These are phyloP conservation scores for Dolichopus griseipennis DNA, from an alignment of 2,888 invertebrate genomes.

Conservation along the genomic window DNA sequence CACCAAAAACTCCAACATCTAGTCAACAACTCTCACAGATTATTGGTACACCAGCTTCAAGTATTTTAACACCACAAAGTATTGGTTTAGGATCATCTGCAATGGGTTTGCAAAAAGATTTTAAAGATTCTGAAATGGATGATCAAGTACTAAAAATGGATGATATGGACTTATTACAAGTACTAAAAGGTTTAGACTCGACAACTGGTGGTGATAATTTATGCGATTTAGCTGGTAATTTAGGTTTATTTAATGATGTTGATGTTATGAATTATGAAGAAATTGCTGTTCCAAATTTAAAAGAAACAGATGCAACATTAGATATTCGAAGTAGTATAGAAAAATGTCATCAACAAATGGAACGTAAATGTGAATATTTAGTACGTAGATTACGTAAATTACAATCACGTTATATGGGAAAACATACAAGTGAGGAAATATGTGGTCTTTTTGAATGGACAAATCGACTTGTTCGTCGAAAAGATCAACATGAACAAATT, in stretches of 20 bases:
- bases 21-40: constrained; percentile 11
- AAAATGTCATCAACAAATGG: constrained; percentile 46
- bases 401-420: constrained; percentile 65
- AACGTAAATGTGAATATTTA: constrained; percentile 63
- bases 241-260: constrained; percentile 26
- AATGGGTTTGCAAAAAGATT: constrained; percentile 49
- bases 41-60: constrained; percentile 13
- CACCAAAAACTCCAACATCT: constrained; percentile 20
- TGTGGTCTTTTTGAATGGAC: constrained; percentile 67
- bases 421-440: constrained; percentile 70
- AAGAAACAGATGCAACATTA: constrained; percentile 14
- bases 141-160: constrained; percentile 60
- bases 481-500: constrained; percentile 26
- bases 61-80: constrained; percentile 31
- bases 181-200: constrained; percentile 62
- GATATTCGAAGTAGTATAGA: constrained; percentile 35
- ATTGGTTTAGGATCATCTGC: constrained; percentile 36
- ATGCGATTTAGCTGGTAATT: constrained; percentile 37
- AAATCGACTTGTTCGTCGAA: constrained; percentile 44
- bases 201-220: constrained; percentile 31
- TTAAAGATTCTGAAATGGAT: constrained; percentile 54
- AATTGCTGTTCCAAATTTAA: constrained; percentile 16
- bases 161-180: constrained; percentile 64
- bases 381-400: constrained; percentile 64
- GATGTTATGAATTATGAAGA: constrained; percentile 26